These are phyloP conservation scores for Sorex fumeus DNA, from an alignment of 2,113 vertebrate genomes.

Conservation along the genomic window DNA sequence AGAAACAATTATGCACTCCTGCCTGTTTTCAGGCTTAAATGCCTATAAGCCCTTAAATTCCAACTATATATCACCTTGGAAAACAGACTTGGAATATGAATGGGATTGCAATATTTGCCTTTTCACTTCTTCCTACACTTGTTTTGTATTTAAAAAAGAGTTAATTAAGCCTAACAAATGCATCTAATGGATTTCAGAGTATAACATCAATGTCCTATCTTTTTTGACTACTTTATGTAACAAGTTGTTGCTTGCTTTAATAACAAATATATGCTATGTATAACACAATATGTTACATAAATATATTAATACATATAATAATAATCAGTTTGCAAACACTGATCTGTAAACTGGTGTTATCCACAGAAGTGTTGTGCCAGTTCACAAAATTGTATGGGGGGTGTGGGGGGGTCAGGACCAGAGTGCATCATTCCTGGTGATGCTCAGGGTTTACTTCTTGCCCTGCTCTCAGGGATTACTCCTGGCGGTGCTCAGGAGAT, in stretches of 20 bases:
- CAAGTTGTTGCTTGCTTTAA: slow-evolving; percentile 27
- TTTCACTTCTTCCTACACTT: slow-evolving; percentile 63
- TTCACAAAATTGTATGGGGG: too few species aligned
- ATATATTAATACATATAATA: not conserved
- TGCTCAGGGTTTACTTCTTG: too few species aligned
- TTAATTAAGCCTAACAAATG: slow-evolving; percentile 55
- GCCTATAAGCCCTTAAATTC: slow-evolving; percentile 75
- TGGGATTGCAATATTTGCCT: slow-evolving; percentile 29
- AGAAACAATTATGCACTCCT: slow-evolving; percentile 76
- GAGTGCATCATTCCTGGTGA: too few species aligned
- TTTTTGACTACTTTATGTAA: slow-evolving; percentile 22
- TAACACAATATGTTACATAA: too few species aligned
- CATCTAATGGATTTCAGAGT: slow-evolving; percentile 45
- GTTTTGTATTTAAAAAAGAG: slow-evolving; percentile 65
- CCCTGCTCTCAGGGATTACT: too few species aligned
- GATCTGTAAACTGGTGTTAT: too few species aligned
- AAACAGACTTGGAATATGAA: slow-evolving; percentile 70
- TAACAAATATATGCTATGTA: not conserved
- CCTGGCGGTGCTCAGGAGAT: too few species aligned
- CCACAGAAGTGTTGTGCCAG: too few species aligned
- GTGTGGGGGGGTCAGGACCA: too few species aligned
- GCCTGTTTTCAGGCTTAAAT: slow-evolving; percentile 71
- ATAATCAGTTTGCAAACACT: not conserved
- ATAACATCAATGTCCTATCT: not conserved
- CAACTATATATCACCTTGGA: slow-evolving; percentile 63